Percentiles rank a stretch among this genome's conserved stretches.
These are phyloP conservation scores for Pandemis heparana DNA, from an alignment of 2,888 invertebrate genomes.

Conservation along the genomic window DNA sequence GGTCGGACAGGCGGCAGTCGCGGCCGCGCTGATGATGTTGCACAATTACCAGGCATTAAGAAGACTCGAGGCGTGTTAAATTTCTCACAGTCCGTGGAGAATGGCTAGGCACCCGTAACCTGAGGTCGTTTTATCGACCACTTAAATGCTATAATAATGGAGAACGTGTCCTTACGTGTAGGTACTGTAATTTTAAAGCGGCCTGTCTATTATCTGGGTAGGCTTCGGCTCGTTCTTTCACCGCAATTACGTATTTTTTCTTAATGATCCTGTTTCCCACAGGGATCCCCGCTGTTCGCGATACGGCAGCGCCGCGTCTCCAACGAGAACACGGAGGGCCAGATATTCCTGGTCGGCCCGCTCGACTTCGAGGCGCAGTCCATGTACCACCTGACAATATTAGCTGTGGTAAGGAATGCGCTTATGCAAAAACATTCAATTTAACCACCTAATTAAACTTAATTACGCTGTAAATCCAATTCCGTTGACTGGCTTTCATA, in stretches of 20 bases:
- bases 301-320: constrained; percentile 91
- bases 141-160: constrained; percentile 73
- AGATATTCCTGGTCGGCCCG: constrained; percentile 90
- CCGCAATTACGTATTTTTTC: constrained; percentile 46
- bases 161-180: constrained; percentile 67
- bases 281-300: constrained; percentile 91
- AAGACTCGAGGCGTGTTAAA: constrained; percentile 71
- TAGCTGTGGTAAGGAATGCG: constrained; percentile 91
- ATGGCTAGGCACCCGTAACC: constrained; percentile 65
- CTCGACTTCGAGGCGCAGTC: constrained; percentile 96
- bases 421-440: constrained; percentile 47
- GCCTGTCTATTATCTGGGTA: constrained; percentile 50
- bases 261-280: constrained; percentile 52
- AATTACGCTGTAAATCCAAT: constrained; percentile 48
- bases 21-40: constrained; percentile 59
- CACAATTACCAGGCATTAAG: constrained; percentile 76
- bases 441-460: constrained; percentile 51
- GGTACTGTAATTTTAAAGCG: constrained; percentile 56
- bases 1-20: constrained; percentile 49
- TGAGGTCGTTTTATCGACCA: constrained; percentile 66
- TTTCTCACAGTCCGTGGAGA: constrained; percentile 72
- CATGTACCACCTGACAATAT: constrained; percentile 94
- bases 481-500: constrained; percentile 31
- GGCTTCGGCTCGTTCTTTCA: constrained; percentile 45
- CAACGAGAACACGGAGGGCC: constrained; percentile 92